These are phyloP conservation scores for Mustela lutreola DNA, from an alignment of 2,113 vertebrate genomes.

Conservation along the genomic window DNA sequence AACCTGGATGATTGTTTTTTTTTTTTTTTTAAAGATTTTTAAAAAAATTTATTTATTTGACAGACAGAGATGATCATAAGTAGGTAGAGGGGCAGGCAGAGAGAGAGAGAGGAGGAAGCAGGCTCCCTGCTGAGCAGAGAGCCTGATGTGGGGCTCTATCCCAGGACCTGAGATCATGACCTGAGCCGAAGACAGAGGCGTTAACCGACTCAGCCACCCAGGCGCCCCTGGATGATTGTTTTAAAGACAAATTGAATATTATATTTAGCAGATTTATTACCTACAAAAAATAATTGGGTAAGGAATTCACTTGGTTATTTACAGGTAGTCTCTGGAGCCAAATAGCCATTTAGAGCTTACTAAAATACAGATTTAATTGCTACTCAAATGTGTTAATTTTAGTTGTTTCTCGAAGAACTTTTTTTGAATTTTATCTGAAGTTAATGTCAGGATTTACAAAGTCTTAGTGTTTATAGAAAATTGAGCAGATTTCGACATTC, in stretches of 20 bases:
- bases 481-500: neutral
- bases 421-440: conserved; percentile 61
- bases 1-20: conserved; percentile 1
- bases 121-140: no score
- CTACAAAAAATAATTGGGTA: conserved; percentile 51
- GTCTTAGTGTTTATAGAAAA: conserved; percentile 35
- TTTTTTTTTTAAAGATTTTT: no score
- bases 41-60: no score
- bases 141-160: no score
- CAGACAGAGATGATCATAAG: no score
- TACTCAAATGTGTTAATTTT: conserved; percentile 46
- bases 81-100: no score
- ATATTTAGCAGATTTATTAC: conserved; percentile 26
- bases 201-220: no score
- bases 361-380: neutral
- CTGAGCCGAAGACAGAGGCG: no score
- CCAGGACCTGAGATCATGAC: no score
- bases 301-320: conserved; percentile 45
- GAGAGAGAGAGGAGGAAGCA: no score
- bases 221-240: neutral
- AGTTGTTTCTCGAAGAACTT: conserved; percentile 40
- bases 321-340: conserved; percentile 41
- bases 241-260: conserved; percentile 45
- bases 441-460: conserved; percentile 53
- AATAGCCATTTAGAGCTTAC: neutral